Evolutionary conservation across 2,888 invertebrate genomes (phyloP).

Genomic region (Drosophila maculinotata): DNA sequence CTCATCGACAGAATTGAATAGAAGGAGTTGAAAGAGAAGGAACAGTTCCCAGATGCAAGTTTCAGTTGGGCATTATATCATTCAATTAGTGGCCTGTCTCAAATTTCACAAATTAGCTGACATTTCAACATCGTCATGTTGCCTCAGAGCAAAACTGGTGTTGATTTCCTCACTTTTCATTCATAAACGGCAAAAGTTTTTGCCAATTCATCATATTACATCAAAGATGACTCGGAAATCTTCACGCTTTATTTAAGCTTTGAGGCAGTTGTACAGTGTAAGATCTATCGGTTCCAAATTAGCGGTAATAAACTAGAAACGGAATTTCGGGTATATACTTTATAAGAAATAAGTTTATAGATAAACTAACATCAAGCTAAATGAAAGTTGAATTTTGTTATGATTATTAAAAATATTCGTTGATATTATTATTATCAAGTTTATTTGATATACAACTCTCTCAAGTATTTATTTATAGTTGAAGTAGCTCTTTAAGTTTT

Average conservation of each 20-base stretch:
- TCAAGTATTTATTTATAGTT: not conserved
- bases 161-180: constrained; percentile 13
- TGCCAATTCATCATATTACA: constrained; percentile 37
- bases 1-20: not conserved
- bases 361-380: too few relatives aligned
- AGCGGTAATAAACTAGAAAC: not conserved
- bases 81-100: constrained; percentile 44
- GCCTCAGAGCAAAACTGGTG: constrained; percentile 3
- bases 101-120: constrained; percentile 44
- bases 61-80: constrained; percentile 33
- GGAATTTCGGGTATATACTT: not conserved
- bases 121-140: constrained; percentile 28
- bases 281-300: constrained; percentile 4
- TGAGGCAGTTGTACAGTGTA: not conserved
- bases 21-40: not conserved
- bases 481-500: not conserved
- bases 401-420: too few relatives aligned
- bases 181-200: constrained; percentile 15
- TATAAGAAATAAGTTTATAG: not conserved
- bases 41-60: not conserved
- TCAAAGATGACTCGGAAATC: constrained; percentile 16
- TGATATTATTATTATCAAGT: too few relatives aligned
- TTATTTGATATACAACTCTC: not conserved
- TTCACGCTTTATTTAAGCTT: constrained; percentile 2
- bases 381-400: too few relatives aligned